phyloP scores from a whole-genome alignment of 2,888 invertebrate species.

The Xanthia icteritia region DNA sequence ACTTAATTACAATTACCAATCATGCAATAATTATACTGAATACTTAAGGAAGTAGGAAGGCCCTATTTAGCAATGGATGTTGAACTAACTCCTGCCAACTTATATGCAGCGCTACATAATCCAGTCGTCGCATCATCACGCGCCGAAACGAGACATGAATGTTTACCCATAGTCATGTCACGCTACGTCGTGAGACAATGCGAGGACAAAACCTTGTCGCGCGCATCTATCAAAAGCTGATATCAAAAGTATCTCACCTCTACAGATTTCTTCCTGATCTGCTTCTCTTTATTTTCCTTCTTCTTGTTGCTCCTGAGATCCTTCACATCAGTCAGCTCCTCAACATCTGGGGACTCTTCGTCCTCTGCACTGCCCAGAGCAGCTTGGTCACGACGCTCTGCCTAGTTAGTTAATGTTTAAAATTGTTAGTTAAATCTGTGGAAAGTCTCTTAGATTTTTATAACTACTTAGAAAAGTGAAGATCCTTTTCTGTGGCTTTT shows the following conservation, averaged over 20 bases:
- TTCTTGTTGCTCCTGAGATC: conserved; percentile 89
- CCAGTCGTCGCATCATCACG: neutral
- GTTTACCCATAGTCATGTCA: neutral
- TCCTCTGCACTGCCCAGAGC: conserved; percentile 72
- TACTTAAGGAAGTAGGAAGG: neutral
- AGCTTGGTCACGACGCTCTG: conserved; percentile 84
- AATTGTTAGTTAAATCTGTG: conserved; percentile 48
- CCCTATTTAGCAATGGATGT: neutral
- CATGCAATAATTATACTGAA: neutral
- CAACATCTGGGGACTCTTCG: conserved; percentile 78
- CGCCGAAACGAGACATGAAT: neutral
- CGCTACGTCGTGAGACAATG: neutral
- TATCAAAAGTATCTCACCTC: conserved; percentile 72
- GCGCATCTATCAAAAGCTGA: neutral
- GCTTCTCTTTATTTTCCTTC: conserved; percentile 88
- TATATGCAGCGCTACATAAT: neutral
- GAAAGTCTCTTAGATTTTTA: conserved; percentile 42
- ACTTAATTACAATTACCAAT: neutral
- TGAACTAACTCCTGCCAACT: neutral
- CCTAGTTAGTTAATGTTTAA: conserved; percentile 68
- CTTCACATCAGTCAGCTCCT: conserved; percentile 85
- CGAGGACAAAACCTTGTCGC: neutral
- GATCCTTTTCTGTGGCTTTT: neutral
- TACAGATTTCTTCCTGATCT: conserved; percentile 84
- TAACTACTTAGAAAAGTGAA: conserved; percentile 27